Conservation (phyloP, 2,888 invertebrate genomes). For the Nomada fabriciana region DNA sequence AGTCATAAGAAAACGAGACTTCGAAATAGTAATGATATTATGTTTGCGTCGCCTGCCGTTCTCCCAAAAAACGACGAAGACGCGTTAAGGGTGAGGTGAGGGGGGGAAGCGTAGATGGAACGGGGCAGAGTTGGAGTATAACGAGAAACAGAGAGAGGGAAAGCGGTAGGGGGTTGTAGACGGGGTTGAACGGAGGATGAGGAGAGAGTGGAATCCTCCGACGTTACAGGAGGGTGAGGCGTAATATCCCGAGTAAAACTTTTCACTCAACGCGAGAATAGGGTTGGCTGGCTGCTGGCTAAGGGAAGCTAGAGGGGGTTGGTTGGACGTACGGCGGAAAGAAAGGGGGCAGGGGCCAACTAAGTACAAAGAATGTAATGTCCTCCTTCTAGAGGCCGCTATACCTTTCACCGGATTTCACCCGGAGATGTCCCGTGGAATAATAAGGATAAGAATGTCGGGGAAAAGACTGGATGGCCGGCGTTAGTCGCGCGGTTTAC, state of each 20-base stretch:
- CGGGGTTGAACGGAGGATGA: constrained; percentile 35
- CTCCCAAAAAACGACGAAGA: constrained; percentile 1
- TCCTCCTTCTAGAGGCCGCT: constrained; percentile 75
- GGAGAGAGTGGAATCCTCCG: constrained; percentile 67
- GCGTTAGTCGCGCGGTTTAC: constrained; percentile 46
- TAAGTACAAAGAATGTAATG: constrained; percentile 82
- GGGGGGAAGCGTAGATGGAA: background rate
- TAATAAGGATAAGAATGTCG: constrained; percentile 80
- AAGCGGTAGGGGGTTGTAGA: constrained; percentile 42
- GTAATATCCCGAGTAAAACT: constrained; percentile 84
- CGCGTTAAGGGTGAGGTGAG: constrained; percentile 18
- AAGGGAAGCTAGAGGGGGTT: constrained; percentile 32
- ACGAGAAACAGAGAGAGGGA: constrained; percentile 35
- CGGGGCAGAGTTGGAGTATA: constrained; percentile 4
- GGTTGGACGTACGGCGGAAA: constrained; percentile 60
- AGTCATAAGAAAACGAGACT: constrained; percentile 82
- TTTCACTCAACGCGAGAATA: constrained; percentile 82
- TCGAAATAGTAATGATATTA: constrained; percentile 82
- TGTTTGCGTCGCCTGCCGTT: constrained; percentile 73
- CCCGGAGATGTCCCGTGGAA: constrained; percentile 78
- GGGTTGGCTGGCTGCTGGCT: constrained; percentile 55
- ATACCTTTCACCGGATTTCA: constrained; percentile 79
- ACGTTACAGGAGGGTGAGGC: constrained; percentile 73
- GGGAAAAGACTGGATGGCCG: constrained; percentile 59
- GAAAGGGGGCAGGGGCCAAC: constrained; percentile 65